A percentile compares a stretch with the other conserved stretches of the same genome.
These are phyloP conservation scores for Leptobrachium leishanense DNA, from an alignment of 2,113 vertebrate species.

Conservation along the genomic window DNA sequence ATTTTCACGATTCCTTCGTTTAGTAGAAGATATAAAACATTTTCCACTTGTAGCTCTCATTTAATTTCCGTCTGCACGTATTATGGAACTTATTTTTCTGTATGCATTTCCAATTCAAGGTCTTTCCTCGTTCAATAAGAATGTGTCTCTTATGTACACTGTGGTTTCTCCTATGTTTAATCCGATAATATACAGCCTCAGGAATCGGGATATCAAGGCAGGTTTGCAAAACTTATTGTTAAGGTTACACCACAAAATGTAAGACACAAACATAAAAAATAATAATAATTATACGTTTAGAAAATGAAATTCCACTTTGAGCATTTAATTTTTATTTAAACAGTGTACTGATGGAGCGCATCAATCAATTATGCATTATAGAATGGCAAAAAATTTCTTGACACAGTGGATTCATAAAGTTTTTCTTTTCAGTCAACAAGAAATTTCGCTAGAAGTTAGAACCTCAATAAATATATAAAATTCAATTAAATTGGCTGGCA, in stretches of 20 bases:
- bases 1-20: slow-evolving; percentile 49
- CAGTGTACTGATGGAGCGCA: too few relatives aligned
- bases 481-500: too few relatives aligned
- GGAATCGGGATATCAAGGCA: background rate
- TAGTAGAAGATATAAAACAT: slow-evolving; percentile 49
- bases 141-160: slow-evolving; percentile 1
- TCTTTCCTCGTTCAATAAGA: background rate
- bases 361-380: too few relatives aligned
- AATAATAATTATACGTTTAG: too few relatives aligned
- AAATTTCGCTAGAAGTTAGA: too few relatives aligned
- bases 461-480: too few relatives aligned
- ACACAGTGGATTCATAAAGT: too few relatives aligned
- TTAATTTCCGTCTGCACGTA: slow-evolving; percentile 49
- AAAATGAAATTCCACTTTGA: too few relatives aligned
- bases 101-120: background rate
- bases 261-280: background rate
- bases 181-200: slow-evolving; percentile 4
- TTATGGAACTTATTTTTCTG: slow-evolving; percentile 4
- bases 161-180: background rate
- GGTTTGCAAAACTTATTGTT: background rate
- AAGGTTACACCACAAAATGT: background rate
- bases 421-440: too few relatives aligned
- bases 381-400: too few relatives aligned
- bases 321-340: too few relatives aligned
- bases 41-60: slow-evolving; percentile 55